phyloP scores from a whole-genome alignment of 2,113 vertebrate species.

The Poicephalus meyeri region DNA sequence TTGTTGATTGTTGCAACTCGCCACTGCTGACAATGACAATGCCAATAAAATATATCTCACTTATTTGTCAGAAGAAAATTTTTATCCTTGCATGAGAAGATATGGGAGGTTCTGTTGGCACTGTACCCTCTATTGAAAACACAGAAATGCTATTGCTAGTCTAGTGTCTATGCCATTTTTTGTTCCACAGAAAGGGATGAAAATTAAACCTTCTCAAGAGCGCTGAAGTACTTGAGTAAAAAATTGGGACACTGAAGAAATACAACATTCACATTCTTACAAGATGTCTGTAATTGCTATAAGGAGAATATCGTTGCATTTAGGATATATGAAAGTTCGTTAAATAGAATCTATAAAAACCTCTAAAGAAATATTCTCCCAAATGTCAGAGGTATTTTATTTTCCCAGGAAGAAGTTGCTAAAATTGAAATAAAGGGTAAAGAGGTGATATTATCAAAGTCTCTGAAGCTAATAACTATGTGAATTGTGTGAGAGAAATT shows the following conservation, averaged over 20 bases:
- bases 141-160: background rate
- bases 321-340: background rate
- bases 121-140: background rate
- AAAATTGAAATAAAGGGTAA: background rate
- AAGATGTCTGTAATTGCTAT: background rate
- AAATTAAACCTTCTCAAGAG: background rate
- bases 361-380: background rate
- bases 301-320: background rate
- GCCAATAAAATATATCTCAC: background rate
- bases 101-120: background rate
- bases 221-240: background rate
- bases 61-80: background rate
- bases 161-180: background rate
- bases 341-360: background rate
- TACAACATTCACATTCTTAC: background rate
- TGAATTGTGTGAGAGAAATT: background rate
- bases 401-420: background rate
- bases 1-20: background rate
- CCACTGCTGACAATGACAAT: background rate
- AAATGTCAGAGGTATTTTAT: conserved; percentile 4
- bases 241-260: background rate
- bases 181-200: background rate
- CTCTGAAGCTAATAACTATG: background rate
- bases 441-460: background rate
- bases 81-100: background rate